Conservation (phyloP, 2,113 vertebrate genomes). For the Melanocharis versteri region DNA sequence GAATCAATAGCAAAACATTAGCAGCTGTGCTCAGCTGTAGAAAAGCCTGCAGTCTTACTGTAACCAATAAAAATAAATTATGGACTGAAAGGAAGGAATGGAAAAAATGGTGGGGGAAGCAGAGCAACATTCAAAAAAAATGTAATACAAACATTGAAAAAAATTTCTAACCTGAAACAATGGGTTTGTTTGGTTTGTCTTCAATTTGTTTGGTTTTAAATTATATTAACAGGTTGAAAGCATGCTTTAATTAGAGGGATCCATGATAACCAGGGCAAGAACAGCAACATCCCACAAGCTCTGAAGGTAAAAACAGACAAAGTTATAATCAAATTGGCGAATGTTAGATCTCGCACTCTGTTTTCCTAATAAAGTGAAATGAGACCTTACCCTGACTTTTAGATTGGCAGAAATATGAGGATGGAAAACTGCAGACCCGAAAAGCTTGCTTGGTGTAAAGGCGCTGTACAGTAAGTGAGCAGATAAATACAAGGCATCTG, state of each 20-base stretch:
- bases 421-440: background rate
- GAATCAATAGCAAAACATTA: slow-evolving; percentile 77
- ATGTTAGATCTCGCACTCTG: background rate
- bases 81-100: slow-evolving; percentile 52
- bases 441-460: background rate
- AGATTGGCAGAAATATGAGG: background rate
- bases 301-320: background rate
- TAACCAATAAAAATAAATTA: slow-evolving; percentile 78
- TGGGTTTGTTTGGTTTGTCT: background rate
- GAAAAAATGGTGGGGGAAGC: slow-evolving; percentile 37
- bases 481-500: background rate
- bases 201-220: background rate
- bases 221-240: background rate
- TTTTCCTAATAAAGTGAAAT: background rate
- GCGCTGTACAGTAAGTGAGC: background rate
- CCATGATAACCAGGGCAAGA: background rate
- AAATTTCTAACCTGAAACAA: background rate
- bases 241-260: background rate
- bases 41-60: slow-evolving; percentile 68
- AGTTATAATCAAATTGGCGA: background rate
- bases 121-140: slow-evolving; percentile 36
- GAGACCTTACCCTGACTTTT: background rate
- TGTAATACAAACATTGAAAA: background rate
- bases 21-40: slow-evolving; percentile 73
- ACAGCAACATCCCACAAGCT: background rate